Base-by-base conservation (phyloP, 2,113 vertebrate genomes). In the Atrichornis clamosus region DNA sequence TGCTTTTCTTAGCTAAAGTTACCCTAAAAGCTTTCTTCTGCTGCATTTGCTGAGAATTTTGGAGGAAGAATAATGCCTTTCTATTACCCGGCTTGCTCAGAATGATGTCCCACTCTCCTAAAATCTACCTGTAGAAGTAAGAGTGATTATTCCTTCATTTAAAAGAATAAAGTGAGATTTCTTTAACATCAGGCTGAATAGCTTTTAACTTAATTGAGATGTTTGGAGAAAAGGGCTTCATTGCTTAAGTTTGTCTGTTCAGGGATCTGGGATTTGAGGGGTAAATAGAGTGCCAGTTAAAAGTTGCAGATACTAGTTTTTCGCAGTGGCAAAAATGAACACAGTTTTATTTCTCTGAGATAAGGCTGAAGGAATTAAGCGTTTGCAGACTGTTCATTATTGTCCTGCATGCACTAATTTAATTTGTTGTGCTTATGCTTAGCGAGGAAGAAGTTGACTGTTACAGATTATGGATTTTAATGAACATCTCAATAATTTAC, bases 1-100 rank as follows among this genome's bases (percentile, higher is more conserved):
- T 95, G 87, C 90, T 97, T 96, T 96, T 95, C 87, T 96, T 86
- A 96, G 93, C 93, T 93, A 77, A 96, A 97, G 89, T 97, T 97
- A 95, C 87, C 73, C 84, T 93, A 87, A 96, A 95, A 97, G 78
- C 94, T 77, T 93, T 91, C 55, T 83, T 65, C 80, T 95, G 3
- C 84, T 91, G 60, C 22, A 1, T 93, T 87, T 79, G 62, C 90
- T 88, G 92, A 59, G 94, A 89, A 56, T 91, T 95, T 76, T 82
- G 85, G 76, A 78, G 76, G 70, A 79, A 75, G 94, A 90, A 46
- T 87, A 82, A 78, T 68, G 28, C 67, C 52, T 74, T 91, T 75
- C 55, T 79, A 10, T 91, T 79, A 78, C 33, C 35, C 4, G 7
- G 30, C 83, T 92, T 83, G 88, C 81, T 90, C 76, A 73, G 94